Evolutionary conservation across 2,113 vertebrate species (phyloP), one percentile per base, ranked within the genome.

Genomic region (Symphodus melops): DNA sequence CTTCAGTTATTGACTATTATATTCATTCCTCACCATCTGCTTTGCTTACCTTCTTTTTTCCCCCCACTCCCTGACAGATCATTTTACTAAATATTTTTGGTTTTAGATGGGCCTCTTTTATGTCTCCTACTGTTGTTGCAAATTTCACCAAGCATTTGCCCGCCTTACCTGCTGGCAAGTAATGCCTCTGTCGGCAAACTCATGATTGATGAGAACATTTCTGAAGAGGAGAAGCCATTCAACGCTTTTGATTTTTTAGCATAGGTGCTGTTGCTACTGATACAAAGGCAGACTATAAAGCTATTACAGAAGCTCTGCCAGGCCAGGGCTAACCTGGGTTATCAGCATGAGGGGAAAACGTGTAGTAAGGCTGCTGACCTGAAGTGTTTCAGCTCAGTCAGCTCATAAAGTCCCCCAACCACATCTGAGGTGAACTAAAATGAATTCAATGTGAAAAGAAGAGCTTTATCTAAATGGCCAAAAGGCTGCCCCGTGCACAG

Each of bases 171-270:
- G 28, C 6, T 33, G 28, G 6, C 28, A 33, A 33, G 28, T 33
- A 2, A 6, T 5, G 28, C 28, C 28, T 33, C 28, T 33, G 28
- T 67, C 52, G 65, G 28, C 72, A 79, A 79, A 85, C 72, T 68
- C 83, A 83, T 84, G 87, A 80, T 71, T 39, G 84, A 72, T 62
- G 71, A 83, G 84, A 79, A 88, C 85, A 90, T 83, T 70, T 86
- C 86, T 33, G 72, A 84, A 75, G 79, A 87, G 75, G 7, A 80
- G 68, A 80, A 77, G 78, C 82, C 65, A 79, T 88, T 85, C 81
- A 85, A 75, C 25, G 67, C 46, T 77, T 72, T 79, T 82, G 88
- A 91, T 88, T 83, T 85, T 89, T 86, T 68, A 75, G 72, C 64
- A 55, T 37, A 51, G 62, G 44, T 54, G 56, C 68, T 64, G 77